Base-by-base conservation (phyloP, 2,113 vertebrate genomes). In the Pedetes capensis region DNA sequence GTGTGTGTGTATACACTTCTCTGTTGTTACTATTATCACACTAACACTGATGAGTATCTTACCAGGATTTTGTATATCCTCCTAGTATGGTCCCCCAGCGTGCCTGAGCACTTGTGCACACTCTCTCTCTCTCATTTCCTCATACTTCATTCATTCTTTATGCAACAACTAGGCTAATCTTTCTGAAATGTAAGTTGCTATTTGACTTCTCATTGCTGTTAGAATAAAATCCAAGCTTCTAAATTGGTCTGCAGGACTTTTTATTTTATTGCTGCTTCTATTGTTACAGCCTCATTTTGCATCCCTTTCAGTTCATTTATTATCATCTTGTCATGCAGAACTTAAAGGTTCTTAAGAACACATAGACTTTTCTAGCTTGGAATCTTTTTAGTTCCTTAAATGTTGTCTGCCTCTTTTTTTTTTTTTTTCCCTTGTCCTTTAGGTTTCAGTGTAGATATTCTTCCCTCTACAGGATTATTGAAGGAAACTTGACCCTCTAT, bases 121-220 rank as follows among this genome's bases (percentile, higher is more conserved):
- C n/a, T n/a, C n/a, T n/a, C n/a, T 22, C 47, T 17, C 51, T 42
- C 39, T 44, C 57, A n/a, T 42, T 32, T 96, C 55, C 44, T 11
- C 25, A 9, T 51, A 80, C 14, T 81, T 53, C 25, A 75, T 81
- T 89, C 53, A 88, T 39, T 87, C 13, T 66, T 83, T 27, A 22
- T 79, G 80, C 64, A 95, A 42, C 44, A 47, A 34, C 17, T 90
- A 89, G 78, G 42, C 37, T 63, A 37, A 47, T 63, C 27, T 95
- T 92, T 83, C 51, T 75, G 69, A 95, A 83, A 64, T 61, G 0
- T 79, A 49, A 79, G 23, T 63, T 7, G 8, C 91, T 74, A 90
- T 44, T 92, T 83, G 55, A 94, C 32, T 90, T 95, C 64, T 87
- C 23, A 32, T 29, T 83, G 75, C 57, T 72, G 32, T 61, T 92